Conservation (phyloP, 2,113 vertebrate species). For the Bufo gargarizans region DNA sequence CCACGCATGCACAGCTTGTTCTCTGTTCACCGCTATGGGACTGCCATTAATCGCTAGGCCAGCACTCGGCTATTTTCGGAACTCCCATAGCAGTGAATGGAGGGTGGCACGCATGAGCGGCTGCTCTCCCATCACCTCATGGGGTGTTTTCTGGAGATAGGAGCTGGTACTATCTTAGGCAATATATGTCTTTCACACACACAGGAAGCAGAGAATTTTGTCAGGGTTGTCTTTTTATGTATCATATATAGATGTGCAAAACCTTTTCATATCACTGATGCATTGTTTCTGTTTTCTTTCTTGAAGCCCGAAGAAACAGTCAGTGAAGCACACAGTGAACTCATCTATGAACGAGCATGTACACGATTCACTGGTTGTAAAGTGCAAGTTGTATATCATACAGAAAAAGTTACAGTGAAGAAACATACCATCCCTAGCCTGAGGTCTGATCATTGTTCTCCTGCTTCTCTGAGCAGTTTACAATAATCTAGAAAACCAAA, state of each 20-base stretch:
- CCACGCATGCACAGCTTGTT: too few species aligned
- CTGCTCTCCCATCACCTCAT: too few species aligned
- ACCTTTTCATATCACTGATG: neutral
- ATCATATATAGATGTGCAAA: neutral
- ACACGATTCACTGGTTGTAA: neutral
- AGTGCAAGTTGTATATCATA: neutral
- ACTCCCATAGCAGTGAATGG: too few species aligned
- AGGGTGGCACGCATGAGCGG: too few species aligned
- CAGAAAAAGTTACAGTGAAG: neutral
- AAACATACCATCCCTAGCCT: conserved; percentile 1
- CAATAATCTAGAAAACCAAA: neutral
- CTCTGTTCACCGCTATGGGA: too few species aligned
- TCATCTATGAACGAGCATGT: neutral
- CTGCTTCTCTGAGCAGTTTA: neutral
- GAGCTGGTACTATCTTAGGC: too few species aligned
- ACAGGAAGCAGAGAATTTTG: too few species aligned
- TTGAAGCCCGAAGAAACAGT: neutral
- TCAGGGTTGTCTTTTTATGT: neutral
- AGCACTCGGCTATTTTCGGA: too few species aligned
- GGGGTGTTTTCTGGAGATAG: too few species aligned
- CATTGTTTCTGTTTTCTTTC: neutral
- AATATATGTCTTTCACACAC: too few species aligned
- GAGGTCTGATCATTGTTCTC: neutral
- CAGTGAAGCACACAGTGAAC: neutral
- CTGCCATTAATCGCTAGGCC: too few species aligned